Base-by-base conservation (phyloP, 30 jellyfish, hydroid and myxozoan genomes). In the Rhopilema esculentum region DNA sequence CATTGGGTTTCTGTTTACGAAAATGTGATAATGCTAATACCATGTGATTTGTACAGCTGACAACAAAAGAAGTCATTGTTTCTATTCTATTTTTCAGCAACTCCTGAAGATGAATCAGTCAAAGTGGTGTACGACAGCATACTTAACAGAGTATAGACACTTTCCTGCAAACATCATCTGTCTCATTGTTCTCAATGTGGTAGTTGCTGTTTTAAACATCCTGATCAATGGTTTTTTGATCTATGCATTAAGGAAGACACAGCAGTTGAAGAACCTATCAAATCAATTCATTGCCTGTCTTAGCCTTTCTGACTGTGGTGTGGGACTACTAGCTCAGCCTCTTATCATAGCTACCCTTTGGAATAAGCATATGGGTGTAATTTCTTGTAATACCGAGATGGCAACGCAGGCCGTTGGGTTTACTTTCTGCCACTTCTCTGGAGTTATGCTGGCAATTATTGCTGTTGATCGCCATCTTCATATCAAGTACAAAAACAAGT, bases 311-410 rank as follows among this genome's bases (percentile, higher is more conserved):
- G 82, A 71, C 82, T 27, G 32, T 0, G 32, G 18, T 9, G 64
- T 33, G 0, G 68, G 82, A 25, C 82, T 71, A 16, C 26, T 71
- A 9, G 64, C 62, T 26, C 82, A 71, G 66, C 49, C 82, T 16
- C 22, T 71, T 12, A 12, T 40, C 57, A 40, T 40, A 6, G 57
- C 57, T 40, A 12, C 57, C 57, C 6, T 40, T 40, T 40, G 9
- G 57, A 40, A 40, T 40, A 2, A 6, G 9, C 57, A 12, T 40
- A 40, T 12, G 57, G 12, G 12, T 12, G 57, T 40, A 12, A 12
- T 40, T 40, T 40, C 57, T 40, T 40, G 57, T 40, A 40, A 6
- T 12, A 40, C 12, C 57, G 57, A 40, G 12, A 40, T 40, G 6
- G 57, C 57, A 2, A 2, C 57, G 57, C 57, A 40, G 12, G 57